Evolutionary conservation across 2,113 vertebrate species (phyloP).

Genomic region (Calidris pygmaea): DNA sequence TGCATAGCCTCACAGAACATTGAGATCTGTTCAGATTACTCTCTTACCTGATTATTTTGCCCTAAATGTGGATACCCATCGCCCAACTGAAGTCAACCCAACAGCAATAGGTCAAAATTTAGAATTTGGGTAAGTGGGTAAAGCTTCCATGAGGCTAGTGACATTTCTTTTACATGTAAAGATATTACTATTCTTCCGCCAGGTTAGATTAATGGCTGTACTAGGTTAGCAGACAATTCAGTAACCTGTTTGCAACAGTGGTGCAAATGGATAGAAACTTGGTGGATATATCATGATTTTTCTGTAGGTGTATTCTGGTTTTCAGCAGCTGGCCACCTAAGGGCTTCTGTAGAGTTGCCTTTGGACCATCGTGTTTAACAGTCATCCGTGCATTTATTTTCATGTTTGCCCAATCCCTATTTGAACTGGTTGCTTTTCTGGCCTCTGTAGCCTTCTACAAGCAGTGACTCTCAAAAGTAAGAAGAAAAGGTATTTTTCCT

Average conservation of each 20-base stretch:
- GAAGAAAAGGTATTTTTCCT: background rate
- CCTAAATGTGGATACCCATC: background rate
- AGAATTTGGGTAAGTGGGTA: background rate
- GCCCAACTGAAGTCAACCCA: background rate
- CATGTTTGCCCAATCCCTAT: background rate
- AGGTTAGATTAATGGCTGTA: background rate
- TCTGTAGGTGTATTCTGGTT: background rate
- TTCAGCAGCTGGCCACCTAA: background rate
- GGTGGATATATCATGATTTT: background rate
- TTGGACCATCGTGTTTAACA: background rate
- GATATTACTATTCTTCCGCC: background rate
- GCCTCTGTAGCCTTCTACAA: background rate
- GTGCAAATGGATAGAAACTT: background rate
- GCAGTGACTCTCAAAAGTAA: background rate
- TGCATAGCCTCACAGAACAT: background rate
- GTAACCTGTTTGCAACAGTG: background rate
- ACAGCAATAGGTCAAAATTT: background rate
- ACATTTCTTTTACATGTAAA: background rate
- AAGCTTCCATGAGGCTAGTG: background rate
- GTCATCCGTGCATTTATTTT: background rate
- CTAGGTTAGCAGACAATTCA: background rate
- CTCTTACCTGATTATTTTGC: background rate
- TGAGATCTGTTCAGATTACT: accelerated
- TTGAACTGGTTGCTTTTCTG: background rate
- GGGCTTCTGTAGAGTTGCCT: background rate